Evolutionary conservation across 1,140 invertebrate species (phyloP), one percentile per base, ranked within the genome.

Genomic region (Helicoverpa zea): DNA sequence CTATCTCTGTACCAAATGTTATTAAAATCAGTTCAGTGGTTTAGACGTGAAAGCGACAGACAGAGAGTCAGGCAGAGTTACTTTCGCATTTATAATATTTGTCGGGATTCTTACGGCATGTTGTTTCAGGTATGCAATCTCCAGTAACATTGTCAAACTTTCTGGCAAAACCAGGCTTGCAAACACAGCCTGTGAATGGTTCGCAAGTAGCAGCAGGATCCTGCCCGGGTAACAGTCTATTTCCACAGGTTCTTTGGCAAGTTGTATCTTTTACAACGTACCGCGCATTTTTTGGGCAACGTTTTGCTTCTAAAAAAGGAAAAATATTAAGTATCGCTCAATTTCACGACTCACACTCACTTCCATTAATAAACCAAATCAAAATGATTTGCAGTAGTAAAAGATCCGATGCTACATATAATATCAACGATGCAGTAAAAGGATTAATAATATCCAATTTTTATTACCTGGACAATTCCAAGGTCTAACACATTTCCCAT

Each of bases 81-180:
- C 23, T 23, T 23, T 23, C 23, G 23, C 23, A 23, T 23, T 23
- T 23, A 23, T 23, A 23, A 23, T 23, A 23, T 23, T 23, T 23
- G 23, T 23, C 0, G 23, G 23, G 11, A 30, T 64, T 61, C 82
- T 81, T 81, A 83, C 82, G 79, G 54, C 82, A 83, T 74, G 56
- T n/a, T 10, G 49, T 56, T 13, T 59, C 35, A 14, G 16, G 16
- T 51, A 83, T 58, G 43, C 82, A 83, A 35, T 79, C 68, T 18
- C 82, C 79, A 66, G 79, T 81, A 35, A 30, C 66, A 35, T 79
- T 73, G n/a, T 68, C 61, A 30, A 64, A 81, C 12, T 61, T 13
- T 51, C 79, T 74, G 9, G 81, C 61, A 11, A 51, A 77, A 23
- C 54, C 79, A 7, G 11, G 13, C 5, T 73, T 49, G 30, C 82